Evolutionary conservation across 2,888 invertebrate species (phyloP), one percentile per base, ranked within the genome.

Genomic region (Pheosia gnoma): DNA sequence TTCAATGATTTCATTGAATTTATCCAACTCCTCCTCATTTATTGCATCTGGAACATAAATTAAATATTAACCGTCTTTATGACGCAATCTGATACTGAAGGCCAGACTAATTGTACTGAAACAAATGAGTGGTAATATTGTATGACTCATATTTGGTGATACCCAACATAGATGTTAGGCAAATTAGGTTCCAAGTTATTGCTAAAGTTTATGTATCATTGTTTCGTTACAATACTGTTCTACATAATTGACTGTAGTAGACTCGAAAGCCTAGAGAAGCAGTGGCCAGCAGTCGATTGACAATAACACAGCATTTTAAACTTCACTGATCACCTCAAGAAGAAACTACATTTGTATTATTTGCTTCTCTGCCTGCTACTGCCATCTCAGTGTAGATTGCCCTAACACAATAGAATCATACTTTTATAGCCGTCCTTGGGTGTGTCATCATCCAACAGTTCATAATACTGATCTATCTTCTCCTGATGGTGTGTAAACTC

Each of bases 401-500:
- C 11, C 11, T 47, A 47, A 39, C 9, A 55, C 11, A 13, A 13
- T 25, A 4, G 8, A 52, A 47, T 84, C 94, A 84, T 92, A 97
- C 97, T 97, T 86, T 96, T 95, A 82, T 95, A 94, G 47, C 94
- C 93, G 70, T 96, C 95, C 54, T 90, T 88, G 25, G 92, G 94
- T 53, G 94, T 87, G 72, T 97, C 96, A 77, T 97, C 96, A 71
- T 95, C 95, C 59, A 98, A 91, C 63, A 98, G 85, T 54, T 96
- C 95, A 85, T 97, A 97, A 83, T 98, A 98, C 80, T 98, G 96
- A 84, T 98, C 97, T 58, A 98, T 95, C 90, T 98, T 98, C 73
- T 98, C 97, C 85, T 98, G 98, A 81, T 99, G 98, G 85, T 98
- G 98, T 36, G 91, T 89, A 81, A 99, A 98, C 88, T 99, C 99